Conservation (phyloP, 2,113 vertebrate genomes). For the Phalacrocorax brasilianus region DNA sequence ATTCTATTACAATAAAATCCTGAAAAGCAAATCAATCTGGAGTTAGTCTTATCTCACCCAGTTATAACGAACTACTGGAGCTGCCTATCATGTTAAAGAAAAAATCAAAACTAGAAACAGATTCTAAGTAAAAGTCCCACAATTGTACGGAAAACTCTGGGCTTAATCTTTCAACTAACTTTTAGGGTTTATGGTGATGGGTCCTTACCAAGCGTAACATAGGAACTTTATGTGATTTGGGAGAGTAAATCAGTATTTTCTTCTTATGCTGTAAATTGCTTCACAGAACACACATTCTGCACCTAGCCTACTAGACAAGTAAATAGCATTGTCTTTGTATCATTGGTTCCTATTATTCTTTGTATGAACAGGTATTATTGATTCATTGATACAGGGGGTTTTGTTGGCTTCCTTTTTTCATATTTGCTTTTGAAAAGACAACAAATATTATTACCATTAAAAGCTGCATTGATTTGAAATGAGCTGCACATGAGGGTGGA, state of each 20-base stretch:
- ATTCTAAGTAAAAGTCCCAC: background rate
- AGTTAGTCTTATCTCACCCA: background rate
- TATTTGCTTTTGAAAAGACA: slow-evolving; percentile 23
- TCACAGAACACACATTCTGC: background rate
- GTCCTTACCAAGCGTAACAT: background rate
- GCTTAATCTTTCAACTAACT: background rate
- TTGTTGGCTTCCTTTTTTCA: slow-evolving; percentile 1
- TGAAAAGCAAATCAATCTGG: background rate
- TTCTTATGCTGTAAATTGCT: background rate
- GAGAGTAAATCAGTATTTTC: slow-evolving; percentile 8
- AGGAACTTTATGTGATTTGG: background rate
- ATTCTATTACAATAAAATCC: background rate
- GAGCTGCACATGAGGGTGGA: background rate
- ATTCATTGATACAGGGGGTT: background rate
- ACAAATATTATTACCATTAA: background rate
- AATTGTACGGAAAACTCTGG: background rate
- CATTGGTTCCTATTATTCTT: background rate
- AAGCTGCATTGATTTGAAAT: background rate
- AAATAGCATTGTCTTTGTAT: background rate
- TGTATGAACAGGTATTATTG: background rate
- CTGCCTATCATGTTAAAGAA: background rate
- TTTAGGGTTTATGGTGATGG: background rate
- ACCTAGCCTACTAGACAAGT: background rate
- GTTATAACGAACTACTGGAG: background rate
- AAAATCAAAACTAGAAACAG: background rate